Base-by-base conservation (phyloP, 2,888 invertebrate genomes). In the Neria commutata region DNA sequence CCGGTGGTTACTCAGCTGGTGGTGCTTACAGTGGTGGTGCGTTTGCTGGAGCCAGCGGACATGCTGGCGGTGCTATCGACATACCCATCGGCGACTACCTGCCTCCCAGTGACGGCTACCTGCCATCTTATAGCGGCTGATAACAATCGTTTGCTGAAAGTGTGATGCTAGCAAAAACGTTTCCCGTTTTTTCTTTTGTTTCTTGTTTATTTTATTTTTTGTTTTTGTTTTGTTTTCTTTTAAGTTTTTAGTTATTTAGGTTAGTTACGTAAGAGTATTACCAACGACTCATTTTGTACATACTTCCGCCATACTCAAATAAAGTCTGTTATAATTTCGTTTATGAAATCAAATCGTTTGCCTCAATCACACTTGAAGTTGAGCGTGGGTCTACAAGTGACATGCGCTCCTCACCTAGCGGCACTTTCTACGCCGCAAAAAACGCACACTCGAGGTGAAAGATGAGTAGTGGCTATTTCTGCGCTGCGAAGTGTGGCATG, bases 161-260 rank as follows among this genome's bases (percentile, higher is more conserved):
- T 51, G 52, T 61, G 51, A 58, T 52, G 46, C 37, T 37, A 24
- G 49, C 59, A 59, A 64, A 61, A 61, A 51, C 54, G 60, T 56
- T 61, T 61, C n/a, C n/a, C n/a, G n/a, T n/a, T n/a, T n/a, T n/a
- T n/a, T n/a, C n/a, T n/a, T n/a, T n/a, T n/a, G 17, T 65, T 72
- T 70, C 72, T 73, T 63, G 67, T 67, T 73, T 75, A 70, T 74
- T 69, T 63, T 72, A 70, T 37, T 45, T 51, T 52, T 26, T 21
- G 47, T 55, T 10, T 42, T 57, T 56, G 67, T 67, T 62, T n/a
- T n/a, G n/a, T n/a, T n/a, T n/a, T n/a, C n/a, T n/a, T n/a, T n/a
- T n/a, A n/a, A n/a, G 63, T 62, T 64, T 58, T 56, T 65, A 62
- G 61, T 57, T 65, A 45, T 61, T 40, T 62, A 65, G 59, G 60